Evolutionary conservation across 2,797 vertebrate species (phyloP).

Genomic region (Sebastes wilsoni): DNA sequence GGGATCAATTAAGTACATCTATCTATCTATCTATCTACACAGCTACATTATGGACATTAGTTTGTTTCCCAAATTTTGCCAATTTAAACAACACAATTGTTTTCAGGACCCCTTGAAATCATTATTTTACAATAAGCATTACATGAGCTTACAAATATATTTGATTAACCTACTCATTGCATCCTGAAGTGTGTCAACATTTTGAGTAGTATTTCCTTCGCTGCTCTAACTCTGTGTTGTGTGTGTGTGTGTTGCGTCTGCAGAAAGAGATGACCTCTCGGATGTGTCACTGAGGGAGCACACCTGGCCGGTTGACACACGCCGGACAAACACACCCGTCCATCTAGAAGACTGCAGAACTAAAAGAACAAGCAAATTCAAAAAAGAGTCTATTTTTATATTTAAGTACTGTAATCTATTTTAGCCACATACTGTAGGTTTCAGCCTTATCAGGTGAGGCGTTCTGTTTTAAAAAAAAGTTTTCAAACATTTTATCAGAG

Average conservation of each 20-base stretch:
- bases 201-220: not conserved
- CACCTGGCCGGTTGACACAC: slow-evolving; percentile 19
- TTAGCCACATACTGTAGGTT: slow-evolving; percentile 75
- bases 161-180: not conserved
- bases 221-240: not conserved
- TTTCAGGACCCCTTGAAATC: not conserved
- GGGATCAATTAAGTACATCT: too few relatives aligned
- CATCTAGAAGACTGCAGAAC: slow-evolving; percentile 62
- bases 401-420: slow-evolving; percentile 87
- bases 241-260: not conserved
- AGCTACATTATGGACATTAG: too few relatives aligned
- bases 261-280: slow-evolving; percentile 98
- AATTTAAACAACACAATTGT: not conserved
- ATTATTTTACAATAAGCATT: not conserved
- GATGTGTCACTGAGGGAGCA: slow-evolving; percentile 91
- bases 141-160: not conserved
- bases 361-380: slow-evolving; percentile 69
- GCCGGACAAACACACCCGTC: slow-evolving; percentile 55
- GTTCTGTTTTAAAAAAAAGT: slow-evolving; percentile 52
- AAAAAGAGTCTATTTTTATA: slow-evolving; percentile 87
- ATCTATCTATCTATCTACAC: too few relatives aligned
- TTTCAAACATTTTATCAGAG: slow-evolving; percentile 70
- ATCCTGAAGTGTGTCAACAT: not conserved
- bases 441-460: slow-evolving; percentile 65
- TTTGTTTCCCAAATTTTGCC: not conserved